Base-by-base conservation (phyloP, 2,888 invertebrate genomes). In the Netelia melanura region DNA sequence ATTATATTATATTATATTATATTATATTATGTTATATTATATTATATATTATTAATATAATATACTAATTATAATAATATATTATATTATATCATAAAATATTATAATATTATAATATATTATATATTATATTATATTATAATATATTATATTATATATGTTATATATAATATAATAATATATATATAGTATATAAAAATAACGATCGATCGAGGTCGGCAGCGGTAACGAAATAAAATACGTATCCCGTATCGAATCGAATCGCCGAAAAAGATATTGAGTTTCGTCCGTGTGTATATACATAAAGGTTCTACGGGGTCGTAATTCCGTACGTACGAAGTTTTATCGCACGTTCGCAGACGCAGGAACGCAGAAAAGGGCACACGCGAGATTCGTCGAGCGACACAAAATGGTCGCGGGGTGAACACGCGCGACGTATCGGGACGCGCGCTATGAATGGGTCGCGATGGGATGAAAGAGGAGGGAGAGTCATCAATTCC, bases 401-500 rank as follows among this genome's bases (percentile, higher is more conserved):
- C 61, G 77, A 86, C 77, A 30, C 62, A 71, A 86, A 87, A 88
- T 86, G 81, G 68, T 86, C 84, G 76, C 81, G 82, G 3, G 30
- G 30, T 30, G 30, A 0, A 30, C 30, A 78, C 68, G 84, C 67
- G 71, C 67, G 81, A 75, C 83, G 85, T 74, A 79, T 65, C 44
- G 61, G 78, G 76, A 76, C 83, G 85, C 86, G 86, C 83, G 74
- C 62, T 44, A 65, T 79, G 82, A 89, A 89, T 88, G 81, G 68
- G 65, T 78, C 70, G 64, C 23, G 11, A 79, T 61, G 30, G 30
- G 61, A 44, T 58, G 65, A 56, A n/a, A 30, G 23, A 56, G 71
- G 48, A 23, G 38, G 68, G 62, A 81, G 85, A 88, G 88, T 89
- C 92, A 91, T 92, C 90, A 90, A 91, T 92, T 90, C 83, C 84